Evolutionary conservation across 2,797 vertebrate species (phyloP).

Genomic region (Crenuchus spilurus): DNA sequence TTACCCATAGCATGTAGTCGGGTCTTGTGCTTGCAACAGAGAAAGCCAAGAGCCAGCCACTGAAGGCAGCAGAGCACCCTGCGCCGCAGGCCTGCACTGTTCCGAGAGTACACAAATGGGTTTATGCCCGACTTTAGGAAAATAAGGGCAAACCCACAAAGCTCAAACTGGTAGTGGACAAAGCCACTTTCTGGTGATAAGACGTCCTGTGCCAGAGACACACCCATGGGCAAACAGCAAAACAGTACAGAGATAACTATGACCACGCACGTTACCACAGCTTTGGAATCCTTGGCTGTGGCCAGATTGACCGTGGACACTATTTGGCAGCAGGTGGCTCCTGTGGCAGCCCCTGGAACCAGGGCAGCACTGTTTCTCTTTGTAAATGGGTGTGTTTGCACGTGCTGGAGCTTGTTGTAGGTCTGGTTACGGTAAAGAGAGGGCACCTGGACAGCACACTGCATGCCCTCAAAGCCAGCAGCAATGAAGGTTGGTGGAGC

Average conservation of each 20-base stretch:
- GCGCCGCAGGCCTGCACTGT: conserved; percentile 90
- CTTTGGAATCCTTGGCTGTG: conserved; percentile 90
- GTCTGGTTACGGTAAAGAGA: conserved; percentile 90
- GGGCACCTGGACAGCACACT: conserved; percentile 77
- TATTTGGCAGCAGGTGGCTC: conserved; percentile 83
- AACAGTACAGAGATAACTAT: conserved; percentile 92
- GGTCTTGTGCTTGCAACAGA: conserved; percentile 92
- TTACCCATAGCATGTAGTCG: conserved; percentile 91
- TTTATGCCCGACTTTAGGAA: conserved; percentile 97
- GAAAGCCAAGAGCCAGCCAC: conserved; percentile 80
- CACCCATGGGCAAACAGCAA: conserved; percentile 92
- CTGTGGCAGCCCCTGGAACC: conserved; percentile 71
- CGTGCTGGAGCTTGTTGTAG: conserved; percentile 85
- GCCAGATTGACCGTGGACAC: conserved; percentile 88
- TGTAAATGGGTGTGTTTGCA: conserved; percentile 78
- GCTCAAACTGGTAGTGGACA: conserved; percentile 92
- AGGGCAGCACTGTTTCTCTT: conserved; percentile 70
- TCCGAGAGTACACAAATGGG: conserved; percentile 96
- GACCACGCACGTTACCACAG: conserved; percentile 89
- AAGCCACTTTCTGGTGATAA: conserved; percentile 83
- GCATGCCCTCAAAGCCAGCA: conserved; percentile 78
- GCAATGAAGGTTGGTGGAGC: conserved; percentile 75
- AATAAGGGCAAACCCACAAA: conserved; percentile 93
- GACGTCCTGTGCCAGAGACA: conserved; percentile 87
- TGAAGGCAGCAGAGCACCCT: conserved; percentile 89